phyloP scores from a whole-genome alignment of 2,797 vertebrate genomes.

The Lycodopsis pacificus region DNA sequence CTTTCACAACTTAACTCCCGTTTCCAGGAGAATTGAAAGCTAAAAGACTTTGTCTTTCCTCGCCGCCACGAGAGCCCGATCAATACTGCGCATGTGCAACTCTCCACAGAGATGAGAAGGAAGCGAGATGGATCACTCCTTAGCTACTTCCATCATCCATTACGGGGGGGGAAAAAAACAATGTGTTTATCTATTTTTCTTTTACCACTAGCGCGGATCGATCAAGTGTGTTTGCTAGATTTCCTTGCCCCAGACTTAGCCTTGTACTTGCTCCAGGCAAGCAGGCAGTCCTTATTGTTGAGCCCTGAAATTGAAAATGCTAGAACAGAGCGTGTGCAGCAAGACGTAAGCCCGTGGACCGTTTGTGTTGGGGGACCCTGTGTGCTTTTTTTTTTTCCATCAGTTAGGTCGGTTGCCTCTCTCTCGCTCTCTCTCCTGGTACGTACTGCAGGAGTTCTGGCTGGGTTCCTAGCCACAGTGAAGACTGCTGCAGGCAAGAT shows the following conservation, averaged over 20 bases:
- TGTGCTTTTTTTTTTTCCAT: constrained; percentile 50
- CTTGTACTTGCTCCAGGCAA: background rate
- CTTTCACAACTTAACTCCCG: background rate
- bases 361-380: constrained; percentile 48
- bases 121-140: background rate
- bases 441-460: constrained; percentile 81
- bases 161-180: background rate
- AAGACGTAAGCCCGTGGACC: constrained; percentile 34
- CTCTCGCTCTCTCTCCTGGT: constrained; percentile 49
- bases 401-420: constrained; percentile 60
- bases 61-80: background rate
- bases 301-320: constrained; percentile 28
- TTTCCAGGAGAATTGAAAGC: background rate
- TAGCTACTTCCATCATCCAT: background rate
- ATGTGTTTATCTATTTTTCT: background rate
- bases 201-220: background rate
- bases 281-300: background rate
- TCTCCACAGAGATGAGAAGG: background rate
- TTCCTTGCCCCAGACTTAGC: background rate
- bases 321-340: constrained; percentile 20
- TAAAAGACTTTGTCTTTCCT: background rate
- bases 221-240: background rate
- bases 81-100: background rate
- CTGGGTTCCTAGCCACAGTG: constrained; percentile 77
- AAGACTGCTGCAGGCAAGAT: constrained; percentile 83